Conservation (phyloP, 2,113 vertebrate species). For the Nyctereutes procyonoides region DNA sequence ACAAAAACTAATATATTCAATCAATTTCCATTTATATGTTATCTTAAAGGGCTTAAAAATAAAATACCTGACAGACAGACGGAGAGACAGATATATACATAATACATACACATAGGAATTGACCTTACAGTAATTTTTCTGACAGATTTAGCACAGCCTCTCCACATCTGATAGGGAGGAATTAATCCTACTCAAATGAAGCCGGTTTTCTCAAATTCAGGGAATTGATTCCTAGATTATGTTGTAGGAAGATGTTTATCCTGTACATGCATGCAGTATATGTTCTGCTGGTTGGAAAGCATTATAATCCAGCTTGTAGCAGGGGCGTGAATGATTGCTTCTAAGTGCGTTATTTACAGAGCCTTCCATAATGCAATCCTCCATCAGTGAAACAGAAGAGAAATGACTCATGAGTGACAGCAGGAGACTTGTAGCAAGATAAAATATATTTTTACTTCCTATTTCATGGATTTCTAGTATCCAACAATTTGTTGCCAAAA, state of each 20-base stretch:
- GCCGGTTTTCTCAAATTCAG: conserved; percentile 56
- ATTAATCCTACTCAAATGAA: conserved; percentile 62
- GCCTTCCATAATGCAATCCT: neutral
- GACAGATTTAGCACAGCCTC: conserved; percentile 6
- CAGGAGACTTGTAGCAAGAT: neutral
- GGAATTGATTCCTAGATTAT: conserved; percentile 39
- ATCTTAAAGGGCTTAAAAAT: neutral
- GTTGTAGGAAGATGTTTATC: conserved; percentile 23
- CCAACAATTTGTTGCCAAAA: neutral
- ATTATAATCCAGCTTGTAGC: neutral
- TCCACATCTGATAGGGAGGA: neutral
- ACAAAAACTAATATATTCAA: neutral
- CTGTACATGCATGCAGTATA: neutral
- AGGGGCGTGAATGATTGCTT: neutral
- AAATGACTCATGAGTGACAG: too few relatives aligned
- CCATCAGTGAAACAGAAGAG: neutral
- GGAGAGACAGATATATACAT: neutral
- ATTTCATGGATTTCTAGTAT: neutral
- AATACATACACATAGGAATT: neutral
- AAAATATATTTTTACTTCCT: neutral
- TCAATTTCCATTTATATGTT: neutral
- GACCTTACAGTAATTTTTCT: neutral
- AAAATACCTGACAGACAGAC: neutral
- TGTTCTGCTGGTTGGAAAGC: neutral
- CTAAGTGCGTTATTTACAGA: neutral